A percentile compares a stretch with the other conserved stretches of the same genome.
Conservation (phyloP, 2,113 vertebrate genomes). For the Struthio camelus region DNA sequence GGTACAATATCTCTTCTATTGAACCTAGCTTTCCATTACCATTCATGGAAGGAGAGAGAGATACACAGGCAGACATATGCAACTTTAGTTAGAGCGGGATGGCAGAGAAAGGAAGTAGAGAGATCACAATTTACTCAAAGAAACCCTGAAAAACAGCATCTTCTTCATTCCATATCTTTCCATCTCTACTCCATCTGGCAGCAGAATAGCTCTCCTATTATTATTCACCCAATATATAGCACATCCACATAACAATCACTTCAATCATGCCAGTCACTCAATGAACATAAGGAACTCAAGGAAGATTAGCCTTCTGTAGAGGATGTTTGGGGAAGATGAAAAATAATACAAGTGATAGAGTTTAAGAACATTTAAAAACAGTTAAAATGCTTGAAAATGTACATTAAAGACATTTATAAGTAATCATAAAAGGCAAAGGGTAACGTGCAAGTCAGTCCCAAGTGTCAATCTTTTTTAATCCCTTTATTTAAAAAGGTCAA, state of each 20-base stretch:
- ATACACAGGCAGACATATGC: not conserved
- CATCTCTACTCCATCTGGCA: not conserved
- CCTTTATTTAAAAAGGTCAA: not conserved
- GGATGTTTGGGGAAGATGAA: not conserved
- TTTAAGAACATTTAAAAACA: not conserved
- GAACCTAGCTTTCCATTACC: not conserved
- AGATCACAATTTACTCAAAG: not conserved
- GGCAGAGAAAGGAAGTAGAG: not conserved
- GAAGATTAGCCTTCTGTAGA: not conserved
- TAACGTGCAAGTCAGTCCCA: not conserved
- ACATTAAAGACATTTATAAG: not conserved
- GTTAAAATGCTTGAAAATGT: not conserved
- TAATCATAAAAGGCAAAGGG: not conserved
- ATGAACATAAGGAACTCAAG: too few species aligned
- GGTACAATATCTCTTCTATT: not conserved
- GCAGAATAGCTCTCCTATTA: not conserved
- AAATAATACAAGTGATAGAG: not conserved
- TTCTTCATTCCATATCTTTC: not conserved
- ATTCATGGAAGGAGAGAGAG: not conserved
- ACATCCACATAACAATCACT: not conserved
- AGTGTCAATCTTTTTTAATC: not conserved
- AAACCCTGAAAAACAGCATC: not conserved
- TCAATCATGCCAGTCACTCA: not conserved
- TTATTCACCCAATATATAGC: not conserved
- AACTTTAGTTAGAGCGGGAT: accelerated